These are phyloP conservation scores for Irena cyanogastra DNA, from an alignment of 2,113 vertebrate genomes.

Conservation along the genomic window DNA sequence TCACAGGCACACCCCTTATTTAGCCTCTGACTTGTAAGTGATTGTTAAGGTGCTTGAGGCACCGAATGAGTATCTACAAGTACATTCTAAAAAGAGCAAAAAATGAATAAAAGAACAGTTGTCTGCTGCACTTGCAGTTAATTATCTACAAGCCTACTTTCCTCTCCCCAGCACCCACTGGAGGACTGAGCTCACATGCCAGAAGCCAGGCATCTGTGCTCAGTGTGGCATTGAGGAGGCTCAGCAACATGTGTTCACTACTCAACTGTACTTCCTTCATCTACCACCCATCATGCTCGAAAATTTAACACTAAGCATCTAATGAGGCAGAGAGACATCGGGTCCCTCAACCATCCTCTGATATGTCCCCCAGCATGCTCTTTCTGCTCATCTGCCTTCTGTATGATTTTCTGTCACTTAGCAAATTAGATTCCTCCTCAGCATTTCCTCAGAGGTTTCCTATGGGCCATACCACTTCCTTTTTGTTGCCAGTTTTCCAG, in stretches of 20 bases:
- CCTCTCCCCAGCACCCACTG: not conserved
- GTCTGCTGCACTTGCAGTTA: not conserved
- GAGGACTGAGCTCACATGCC: not conserved
- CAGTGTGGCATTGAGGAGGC: not conserved
- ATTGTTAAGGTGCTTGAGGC: not conserved
- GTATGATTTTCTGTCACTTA: not conserved
- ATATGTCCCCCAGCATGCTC: not conserved
- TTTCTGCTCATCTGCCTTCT: not conserved
- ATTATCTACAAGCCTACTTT: not conserved
- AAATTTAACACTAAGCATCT: not conserved
- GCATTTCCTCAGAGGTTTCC: not conserved
- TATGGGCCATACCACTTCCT: not conserved
- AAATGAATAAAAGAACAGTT: conserved; percentile 23
- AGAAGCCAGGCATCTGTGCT: not conserved
- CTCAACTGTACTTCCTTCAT: not conserved
- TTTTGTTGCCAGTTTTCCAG: not conserved
- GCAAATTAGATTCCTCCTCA: not conserved
- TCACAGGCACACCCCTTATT: not conserved
- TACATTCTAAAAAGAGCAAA: not conserved
- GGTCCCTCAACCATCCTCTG: not conserved
- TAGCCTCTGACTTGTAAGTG: conserved; percentile 8
- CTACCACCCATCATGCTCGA: not conserved
- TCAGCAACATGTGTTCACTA: not conserved
- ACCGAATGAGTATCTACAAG: not conserved
- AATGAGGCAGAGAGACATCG: not conserved